Percentiles rank a stretch among this genome's conserved stretches.
phyloP scores from a whole-genome alignment of 2,888 invertebrate genomes.

The Mayetiola destructor region DNA sequence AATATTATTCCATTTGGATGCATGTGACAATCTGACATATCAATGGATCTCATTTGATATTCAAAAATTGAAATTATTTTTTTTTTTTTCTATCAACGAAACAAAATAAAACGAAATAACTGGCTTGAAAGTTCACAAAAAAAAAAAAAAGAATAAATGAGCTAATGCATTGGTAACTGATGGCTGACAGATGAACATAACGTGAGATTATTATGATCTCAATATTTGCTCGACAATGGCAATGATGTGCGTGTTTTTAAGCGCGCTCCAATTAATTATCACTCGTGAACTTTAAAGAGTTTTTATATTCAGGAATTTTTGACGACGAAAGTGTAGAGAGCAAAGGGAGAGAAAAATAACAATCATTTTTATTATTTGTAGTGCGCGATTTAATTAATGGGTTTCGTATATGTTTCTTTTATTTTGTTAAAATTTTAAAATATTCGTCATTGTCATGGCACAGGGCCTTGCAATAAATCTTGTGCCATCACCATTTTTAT shows the following conservation, averaged over 20 bases:
- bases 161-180: background rate
- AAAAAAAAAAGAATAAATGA: background rate
- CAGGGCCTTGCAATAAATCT: slow-evolving; percentile 6
- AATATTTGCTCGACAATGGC: background rate
- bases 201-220: background rate
- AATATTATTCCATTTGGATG: no score
- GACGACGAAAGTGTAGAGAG: no score
- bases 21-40: no score
- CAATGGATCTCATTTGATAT: no score
- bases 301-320: background rate
- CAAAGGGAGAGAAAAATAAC: no score
- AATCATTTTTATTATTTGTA: background rate
- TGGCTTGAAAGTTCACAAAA: background rate
- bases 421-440: no score
- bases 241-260: background rate
- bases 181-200: background rate
- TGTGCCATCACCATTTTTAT: background rate
- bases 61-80: no score
- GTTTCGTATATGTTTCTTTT: background rate
- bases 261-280: slow-evolving; percentile 9
- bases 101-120: no score
- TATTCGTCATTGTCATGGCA: background rate
- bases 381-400: background rate
- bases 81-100: no score
- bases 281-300: background rate